Percentiles rank a stretch among this genome's conserved stretches.
Evolutionary conservation across 2,113 vertebrate genomes (phyloP).

Genomic region (Zapornia atra): DNA sequence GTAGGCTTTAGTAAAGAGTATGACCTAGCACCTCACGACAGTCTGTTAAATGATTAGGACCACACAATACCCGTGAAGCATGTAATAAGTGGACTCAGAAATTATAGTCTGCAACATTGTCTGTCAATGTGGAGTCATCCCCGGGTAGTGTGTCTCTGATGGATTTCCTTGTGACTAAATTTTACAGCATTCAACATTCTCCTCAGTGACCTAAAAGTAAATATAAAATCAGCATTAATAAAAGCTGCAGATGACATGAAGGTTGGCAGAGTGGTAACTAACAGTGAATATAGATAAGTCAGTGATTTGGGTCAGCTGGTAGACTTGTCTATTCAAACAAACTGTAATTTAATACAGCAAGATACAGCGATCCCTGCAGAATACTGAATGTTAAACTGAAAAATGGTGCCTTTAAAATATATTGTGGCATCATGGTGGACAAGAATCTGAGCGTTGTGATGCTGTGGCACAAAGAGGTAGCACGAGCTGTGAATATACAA

Average conservation of each 20-base stretch:
- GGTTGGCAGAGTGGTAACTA: constrained; percentile 20
- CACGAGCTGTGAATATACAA: not conserved
- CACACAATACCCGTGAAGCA: not conserved
- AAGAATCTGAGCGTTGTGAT: not conserved
- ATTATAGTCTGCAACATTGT: not conserved
- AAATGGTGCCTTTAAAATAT: not conserved
- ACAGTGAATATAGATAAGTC: not conserved
- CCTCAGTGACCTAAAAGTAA: constrained; percentile 37
- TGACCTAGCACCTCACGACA: not conserved
- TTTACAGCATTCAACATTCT: constrained; percentile 12
- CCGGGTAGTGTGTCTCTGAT: not conserved
- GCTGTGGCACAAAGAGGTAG: not conserved
- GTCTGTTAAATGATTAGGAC: not conserved
- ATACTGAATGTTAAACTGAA: not conserved
- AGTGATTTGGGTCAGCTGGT: constrained; percentile 38
- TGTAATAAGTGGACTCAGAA: not conserved
- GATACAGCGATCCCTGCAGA: not conserved
- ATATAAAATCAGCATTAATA: constrained; percentile 48
- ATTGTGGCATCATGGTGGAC: not conserved
- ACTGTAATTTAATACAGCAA: constrained; percentile 36
- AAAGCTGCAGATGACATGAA: constrained; percentile 20
- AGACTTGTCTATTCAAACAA: constrained; percentile 44
- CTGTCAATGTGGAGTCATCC: not conserved
- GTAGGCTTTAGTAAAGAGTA: not conserved
- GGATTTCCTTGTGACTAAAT: constrained; percentile 5